Evolutionary conservation across 2,888 invertebrate genomes (phyloP).

Genomic region (Chymomyza caudatula): DNA sequence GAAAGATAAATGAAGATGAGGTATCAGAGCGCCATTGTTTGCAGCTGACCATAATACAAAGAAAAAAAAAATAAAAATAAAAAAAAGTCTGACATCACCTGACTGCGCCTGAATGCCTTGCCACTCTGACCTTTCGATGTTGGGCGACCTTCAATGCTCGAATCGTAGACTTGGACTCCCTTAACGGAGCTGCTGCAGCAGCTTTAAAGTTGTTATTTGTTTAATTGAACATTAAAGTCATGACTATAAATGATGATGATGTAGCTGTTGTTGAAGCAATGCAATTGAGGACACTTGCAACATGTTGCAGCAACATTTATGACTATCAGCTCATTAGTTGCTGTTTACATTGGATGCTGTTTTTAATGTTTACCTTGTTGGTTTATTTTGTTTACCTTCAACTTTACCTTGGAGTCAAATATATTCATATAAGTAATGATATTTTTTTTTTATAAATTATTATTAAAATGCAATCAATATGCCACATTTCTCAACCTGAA

Average conservation of each 20-base stretch:
- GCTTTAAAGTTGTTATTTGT: background rate
- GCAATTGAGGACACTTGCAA: background rate
- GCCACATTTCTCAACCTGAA: background rate
- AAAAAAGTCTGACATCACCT: conserved; percentile 42
- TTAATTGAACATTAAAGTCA: background rate
- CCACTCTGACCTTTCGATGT: conserved; percentile 1
- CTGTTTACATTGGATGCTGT: background rate
- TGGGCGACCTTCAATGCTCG: background rate
- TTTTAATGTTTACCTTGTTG: conserved; percentile 6
- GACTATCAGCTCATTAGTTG: background rate
- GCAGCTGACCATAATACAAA: conserved; percentile 30
- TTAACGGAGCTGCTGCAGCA: background rate
- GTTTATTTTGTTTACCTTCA: conserved; percentile 41
- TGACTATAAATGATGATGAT: background rate
- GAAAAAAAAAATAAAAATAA: background rate
- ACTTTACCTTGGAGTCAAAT: conserved; percentile 35
- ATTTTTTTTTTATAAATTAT: background rate
- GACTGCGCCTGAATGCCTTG: conserved; percentile 1
- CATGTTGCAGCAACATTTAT: background rate
- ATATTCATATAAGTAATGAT: conserved; percentile 34
- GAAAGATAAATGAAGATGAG: conserved; percentile 48
- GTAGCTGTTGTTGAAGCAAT: background rate
- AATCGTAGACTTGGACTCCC: background rate
- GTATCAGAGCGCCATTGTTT: conserved; percentile 48
- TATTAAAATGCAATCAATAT: background rate